Evolutionary conservation across 2,888 invertebrate genomes (phyloP), one percentile per base, ranked within the genome.

Genomic region (Cactoblastis cactorum): DNA sequence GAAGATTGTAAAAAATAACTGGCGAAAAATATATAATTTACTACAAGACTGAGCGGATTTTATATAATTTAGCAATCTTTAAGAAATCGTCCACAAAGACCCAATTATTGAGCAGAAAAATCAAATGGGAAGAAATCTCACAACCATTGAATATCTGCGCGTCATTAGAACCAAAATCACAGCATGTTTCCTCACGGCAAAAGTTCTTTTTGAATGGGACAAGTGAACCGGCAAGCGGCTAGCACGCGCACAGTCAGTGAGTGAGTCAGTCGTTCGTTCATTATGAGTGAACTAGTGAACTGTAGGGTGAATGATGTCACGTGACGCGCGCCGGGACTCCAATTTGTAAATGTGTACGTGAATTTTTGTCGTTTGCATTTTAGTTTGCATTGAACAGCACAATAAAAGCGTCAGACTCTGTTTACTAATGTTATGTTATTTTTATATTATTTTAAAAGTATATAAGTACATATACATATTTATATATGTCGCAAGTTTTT

Each of bases 221-320:
- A 51, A 56, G 57, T 48, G 55, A 52, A 59, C 52, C 59, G 59
- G 38, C 55, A 55, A 57, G 37, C 15, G 35, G 4, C 17, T 17
- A 53, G 43, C 43, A 28, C 43, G 43, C 43, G 43, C 6, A 6
- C 8, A 56, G 55, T 57, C 58, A 56, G 53, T 54, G 58, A 58
- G 53, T 53, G 53, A 58, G 54, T 55, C 56, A 53, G 54, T 47
- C 52, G 45, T 19, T 47, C 52, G 45, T 19, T 33, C 41, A 41
- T 49, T 41, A 49, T 39, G 49, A 41, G 45, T 34, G 22, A 55
- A 56, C 54, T 43, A 43, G 43, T 43, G 17, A 43, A 28, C 59
- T 17, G 37, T 11, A 37, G 57, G 56, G 57, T 56, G 53, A 38
- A 37, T 49, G 49, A 52, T 48, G 50, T 50, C 50, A 45, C 49